A percentile compares a stretch with the other conserved stretches of the same genome.
phyloP scores from a whole-genome alignment of 2,888 invertebrate species.

The Yponomeuta plumbellus region DNA sequence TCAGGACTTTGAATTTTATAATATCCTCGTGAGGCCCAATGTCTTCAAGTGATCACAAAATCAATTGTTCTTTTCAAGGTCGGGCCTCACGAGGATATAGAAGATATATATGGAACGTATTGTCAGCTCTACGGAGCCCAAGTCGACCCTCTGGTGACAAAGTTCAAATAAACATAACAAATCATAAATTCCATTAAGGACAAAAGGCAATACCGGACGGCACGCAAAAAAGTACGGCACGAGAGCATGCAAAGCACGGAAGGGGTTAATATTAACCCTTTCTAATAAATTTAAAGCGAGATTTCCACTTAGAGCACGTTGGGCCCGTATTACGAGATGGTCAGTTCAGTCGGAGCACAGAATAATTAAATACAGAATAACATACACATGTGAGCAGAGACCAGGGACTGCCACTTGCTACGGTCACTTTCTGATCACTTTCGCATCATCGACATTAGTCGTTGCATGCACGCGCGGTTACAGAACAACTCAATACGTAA shows the following conservation, averaged over 20 bases:
- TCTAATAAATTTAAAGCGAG: conserved; percentile 70
- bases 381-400: too few species aligned
- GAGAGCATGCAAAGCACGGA: conserved; percentile 49
- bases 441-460: too few species aligned
- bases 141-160: neutral
- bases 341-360: conserved; percentile 37
- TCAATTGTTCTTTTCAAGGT: too few species aligned
- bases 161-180: neutral
- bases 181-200: neutral
- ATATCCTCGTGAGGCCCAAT: too few species aligned
- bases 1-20: too few species aligned
- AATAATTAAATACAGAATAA: neutral
- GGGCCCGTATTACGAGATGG: conserved; percentile 46
- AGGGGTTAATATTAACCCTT: conserved; percentile 60
- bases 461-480: too few species aligned
- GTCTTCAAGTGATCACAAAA: too few species aligned
- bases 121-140: neutral
- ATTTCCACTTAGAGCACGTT: conserved; percentile 66
- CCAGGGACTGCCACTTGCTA: too few species aligned
- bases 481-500: too few species aligned
- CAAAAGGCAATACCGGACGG: conserved; percentile 1
- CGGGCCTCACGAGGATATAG: too few species aligned
- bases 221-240: conserved; percentile 23
- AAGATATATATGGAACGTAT: too few species aligned
- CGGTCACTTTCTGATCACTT: too few species aligned